phyloP scores from a whole-genome alignment of 2,113 vertebrate species.

The Plestiodon gilberti region DNA sequence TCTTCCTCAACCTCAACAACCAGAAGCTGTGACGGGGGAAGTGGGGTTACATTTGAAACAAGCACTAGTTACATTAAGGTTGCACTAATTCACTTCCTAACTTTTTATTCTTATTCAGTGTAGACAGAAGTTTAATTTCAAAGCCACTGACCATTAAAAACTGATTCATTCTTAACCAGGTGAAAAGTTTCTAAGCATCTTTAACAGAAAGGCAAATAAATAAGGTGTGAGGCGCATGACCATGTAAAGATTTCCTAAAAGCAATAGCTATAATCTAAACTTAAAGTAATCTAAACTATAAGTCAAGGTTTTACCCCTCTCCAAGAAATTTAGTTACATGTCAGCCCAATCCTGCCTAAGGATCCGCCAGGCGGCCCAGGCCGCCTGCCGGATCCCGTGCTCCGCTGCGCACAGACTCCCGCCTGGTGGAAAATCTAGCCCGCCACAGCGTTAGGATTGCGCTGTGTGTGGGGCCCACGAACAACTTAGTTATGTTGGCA shows the following conservation, averaged over 20 bases:
- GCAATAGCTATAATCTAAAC: background rate
- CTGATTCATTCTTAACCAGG: background rate
- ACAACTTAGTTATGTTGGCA: background rate
- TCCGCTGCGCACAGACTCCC: no score
- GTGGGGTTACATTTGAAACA: background rate
- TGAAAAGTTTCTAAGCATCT: background rate
- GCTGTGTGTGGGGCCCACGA: background rate
- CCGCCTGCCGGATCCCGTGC: no score
- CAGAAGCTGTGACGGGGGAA: no score
- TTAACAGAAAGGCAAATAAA: background rate
- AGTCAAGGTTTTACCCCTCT: background rate
- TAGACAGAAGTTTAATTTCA: background rate
- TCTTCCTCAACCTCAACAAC: no score
- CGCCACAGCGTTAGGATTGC: no score
- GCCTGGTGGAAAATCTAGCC: no score
- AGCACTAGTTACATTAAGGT: background rate
- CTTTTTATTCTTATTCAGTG: background rate
- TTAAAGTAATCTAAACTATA: background rate
- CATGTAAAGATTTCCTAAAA: background rate
- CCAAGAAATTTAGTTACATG: background rate
- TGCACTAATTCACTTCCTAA: background rate
- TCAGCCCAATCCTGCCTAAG: no score
- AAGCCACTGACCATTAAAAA: background rate
- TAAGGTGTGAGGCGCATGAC: background rate
- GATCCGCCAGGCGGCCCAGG: no score